Evolutionary conservation across 2,797 vertebrate species (phyloP).

Genomic region (Semaprochilodus insignis): DNA sequence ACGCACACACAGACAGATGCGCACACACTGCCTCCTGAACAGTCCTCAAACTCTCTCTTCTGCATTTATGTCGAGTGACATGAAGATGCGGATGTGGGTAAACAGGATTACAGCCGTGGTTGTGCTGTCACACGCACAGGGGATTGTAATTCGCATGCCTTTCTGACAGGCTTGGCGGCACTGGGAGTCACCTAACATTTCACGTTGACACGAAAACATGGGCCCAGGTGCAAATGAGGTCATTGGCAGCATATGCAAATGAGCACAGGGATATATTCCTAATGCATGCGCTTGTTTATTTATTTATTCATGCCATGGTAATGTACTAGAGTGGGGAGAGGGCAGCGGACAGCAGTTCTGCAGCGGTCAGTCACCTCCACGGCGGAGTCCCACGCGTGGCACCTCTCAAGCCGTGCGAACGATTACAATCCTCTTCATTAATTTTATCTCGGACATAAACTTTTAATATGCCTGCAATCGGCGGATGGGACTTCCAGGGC

Average conservation of each 20-base stretch:
- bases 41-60: constrained; percentile 35
- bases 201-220: constrained; percentile 77
- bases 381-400: constrained; percentile 59
- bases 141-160: constrained; percentile 83
- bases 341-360: not conserved
- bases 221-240: constrained; percentile 79
- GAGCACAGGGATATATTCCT: constrained; percentile 1
- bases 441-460: constrained; percentile 99
- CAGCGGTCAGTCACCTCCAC: constrained; percentile 16
- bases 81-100: constrained; percentile 80
- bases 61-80: constrained; percentile 75
- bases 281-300: constrained; percentile 10
- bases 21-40: constrained; percentile 44
- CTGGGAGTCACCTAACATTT: constrained; percentile 81
- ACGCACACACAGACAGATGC: constrained; percentile 35
- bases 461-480: constrained; percentile 95
- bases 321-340: constrained; percentile 4
- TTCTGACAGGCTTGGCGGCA: constrained; percentile 79
- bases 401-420: constrained; percentile 81
- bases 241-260: constrained; percentile 62
- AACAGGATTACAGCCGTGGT: constrained; percentile 83
- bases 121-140: constrained; percentile 82
- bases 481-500: constrained; percentile 92
- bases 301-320: constrained; percentile 18
- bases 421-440: constrained; percentile 96